Evolutionary conservation across 1,140 invertebrate species (phyloP).

Genomic region (Bombus fervidus): DNA sequence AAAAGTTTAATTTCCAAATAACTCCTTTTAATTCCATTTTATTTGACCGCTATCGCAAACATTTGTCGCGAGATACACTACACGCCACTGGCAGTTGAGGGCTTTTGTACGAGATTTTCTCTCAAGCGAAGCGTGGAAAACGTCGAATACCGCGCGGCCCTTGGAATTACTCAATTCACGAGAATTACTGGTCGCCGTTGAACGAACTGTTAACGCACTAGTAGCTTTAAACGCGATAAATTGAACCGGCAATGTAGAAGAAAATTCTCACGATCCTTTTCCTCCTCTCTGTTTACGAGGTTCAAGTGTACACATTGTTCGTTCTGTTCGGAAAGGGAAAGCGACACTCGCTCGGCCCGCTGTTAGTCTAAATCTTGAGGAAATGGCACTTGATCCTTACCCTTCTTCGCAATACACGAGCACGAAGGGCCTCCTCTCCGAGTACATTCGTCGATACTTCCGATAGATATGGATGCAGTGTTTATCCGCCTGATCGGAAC

Average conservation of each 20-base stretch:
- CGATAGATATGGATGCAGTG: neutral
- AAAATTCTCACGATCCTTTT: conserved; percentile 23
- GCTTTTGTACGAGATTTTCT: neutral
- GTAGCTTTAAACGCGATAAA: conserved; percentile 27
- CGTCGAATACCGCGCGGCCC: neutral
- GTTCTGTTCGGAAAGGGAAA: neutral
- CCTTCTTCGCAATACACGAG: neutral
- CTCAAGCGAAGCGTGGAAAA: neutral
- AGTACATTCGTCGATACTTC: neutral
- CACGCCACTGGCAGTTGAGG: neutral
- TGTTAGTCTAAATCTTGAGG: conserved; percentile 50
- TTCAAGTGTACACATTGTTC: conserved; percentile 13
- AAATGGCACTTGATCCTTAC: conserved; percentile 43
- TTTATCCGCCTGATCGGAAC: conserved; percentile 21
- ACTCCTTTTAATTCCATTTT: neutral
- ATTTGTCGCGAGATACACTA: neutral
- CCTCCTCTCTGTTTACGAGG: conserved; percentile 22
- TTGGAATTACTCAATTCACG: conserved; percentile 24
- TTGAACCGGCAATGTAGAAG: neutral
- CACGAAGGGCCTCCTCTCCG: too few species aligned
- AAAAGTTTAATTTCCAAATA: neutral
- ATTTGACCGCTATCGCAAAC: neutral
- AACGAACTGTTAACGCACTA: conserved; percentile 14
- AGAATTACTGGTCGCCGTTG: neutral
- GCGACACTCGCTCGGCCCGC: conserved; percentile 18